Evolutionary conservation across 1,140 invertebrate genomes (phyloP), one percentile per base, ranked within the genome.

Genomic region (Cotesia chilonis): DNA sequence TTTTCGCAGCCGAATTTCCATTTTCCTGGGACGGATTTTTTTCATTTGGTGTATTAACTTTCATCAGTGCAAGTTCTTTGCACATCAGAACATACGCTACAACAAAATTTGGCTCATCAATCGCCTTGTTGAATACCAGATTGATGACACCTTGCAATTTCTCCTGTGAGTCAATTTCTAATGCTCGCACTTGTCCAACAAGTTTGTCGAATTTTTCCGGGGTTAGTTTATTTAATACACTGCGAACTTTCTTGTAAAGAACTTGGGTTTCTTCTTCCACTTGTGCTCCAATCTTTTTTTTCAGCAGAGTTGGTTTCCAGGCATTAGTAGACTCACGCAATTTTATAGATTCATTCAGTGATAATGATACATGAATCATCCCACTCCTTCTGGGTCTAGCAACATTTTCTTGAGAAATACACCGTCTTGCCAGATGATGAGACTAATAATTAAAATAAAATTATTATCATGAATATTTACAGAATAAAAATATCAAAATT

Each of bases 221-320:
- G 0, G 96, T 98, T 37, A 99, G 86, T 85, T 98, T 98, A 84
- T 99, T 98, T 3, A 99, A 85, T 63, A 98, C 94, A 80, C 95
- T 94, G 70, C 95, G 90, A 66, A 98, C 94, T 76, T 89, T 92
- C 79, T 94, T 95, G 76, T 94, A 92, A 67, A 98, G 83, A 35
- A 92, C 91, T 88, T 93, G 84, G 28, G 91, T 92, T 75, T 92
- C 92, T 10, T 85, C 83, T 54, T 93, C 90, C 4, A 92, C 92
- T 60, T 93, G 91, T 61, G 83, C 84, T 3, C 87, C 74, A 52
- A 74, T 81, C 79, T 85, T 80, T 41, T 85, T 81, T 55, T 88
- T 89, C 10, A 90, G 79, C 47, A 89, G 84, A 1, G 89, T 83
- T 0, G 96, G 96, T 82, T 93, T 94, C 96, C 96, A 98, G 0